These are phyloP conservation scores for Schizotus pectinicornis DNA, from an alignment of 2,888 invertebrate species.

Conservation along the genomic window DNA sequence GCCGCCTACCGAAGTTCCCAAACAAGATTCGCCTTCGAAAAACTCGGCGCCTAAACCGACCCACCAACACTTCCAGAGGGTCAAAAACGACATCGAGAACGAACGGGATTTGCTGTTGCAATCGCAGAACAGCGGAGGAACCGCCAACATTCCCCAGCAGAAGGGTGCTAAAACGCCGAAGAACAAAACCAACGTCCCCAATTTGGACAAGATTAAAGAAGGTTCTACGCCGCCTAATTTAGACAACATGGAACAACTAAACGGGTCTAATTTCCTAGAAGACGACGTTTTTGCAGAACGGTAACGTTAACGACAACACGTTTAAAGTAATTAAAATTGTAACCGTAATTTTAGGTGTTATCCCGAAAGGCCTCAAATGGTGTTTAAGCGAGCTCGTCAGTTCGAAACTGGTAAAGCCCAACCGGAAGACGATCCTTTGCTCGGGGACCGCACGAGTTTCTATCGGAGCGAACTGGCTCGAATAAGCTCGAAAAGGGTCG, in stretches of 20 bases:
- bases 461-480: slow-evolving; percentile 71
- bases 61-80: slow-evolving; percentile 60
- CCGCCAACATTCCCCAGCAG: slow-evolving; percentile 36
- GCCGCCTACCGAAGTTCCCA: slow-evolving; percentile 63
- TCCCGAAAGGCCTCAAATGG: slow-evolving; percentile 66
- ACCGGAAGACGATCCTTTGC: slow-evolving; percentile 61
- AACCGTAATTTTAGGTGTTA: slow-evolving; percentile 43
- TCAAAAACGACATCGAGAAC: slow-evolving; percentile 58
- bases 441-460: slow-evolving; percentile 69
- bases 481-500: slow-evolving; percentile 70
- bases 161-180: slow-evolving; percentile 42
- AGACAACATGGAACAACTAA: slow-evolving; percentile 35
- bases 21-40: slow-evolving; percentile 59
- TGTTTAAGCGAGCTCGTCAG: slow-evolving; percentile 75
- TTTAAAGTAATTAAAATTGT: neutral
- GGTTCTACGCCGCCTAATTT: slow-evolving; percentile 43
- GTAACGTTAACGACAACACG: slow-evolving; percentile 8
- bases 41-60: slow-evolving; percentile 58
- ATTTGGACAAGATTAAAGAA: slow-evolving; percentile 42
- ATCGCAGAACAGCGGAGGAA: slow-evolving; percentile 27
- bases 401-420: slow-evolving; percentile 71
- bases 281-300: slow-evolving; percentile 35
- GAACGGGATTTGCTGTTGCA: slow-evolving; percentile 51
- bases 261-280: slow-evolving; percentile 30
- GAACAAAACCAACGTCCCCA: slow-evolving; percentile 27